Base-by-base conservation (phyloP, 2,113 vertebrate species). In the Psittacula cyanocephala region DNA sequence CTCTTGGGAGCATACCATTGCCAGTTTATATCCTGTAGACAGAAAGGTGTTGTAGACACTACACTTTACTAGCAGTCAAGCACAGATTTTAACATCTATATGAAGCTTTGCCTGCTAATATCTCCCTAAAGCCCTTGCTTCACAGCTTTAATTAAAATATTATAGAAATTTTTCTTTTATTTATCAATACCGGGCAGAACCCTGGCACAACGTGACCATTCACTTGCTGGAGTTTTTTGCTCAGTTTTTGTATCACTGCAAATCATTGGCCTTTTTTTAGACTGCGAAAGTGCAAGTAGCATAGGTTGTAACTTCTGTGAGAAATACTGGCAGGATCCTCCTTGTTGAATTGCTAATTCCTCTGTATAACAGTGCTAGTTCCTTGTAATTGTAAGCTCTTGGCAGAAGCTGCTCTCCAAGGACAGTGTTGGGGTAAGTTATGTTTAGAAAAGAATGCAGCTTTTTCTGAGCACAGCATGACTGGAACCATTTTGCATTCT, bases 291-390 rank as follows among this genome's bases (percentile, higher is more conserved):
- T 55, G 25, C 37, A 85, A 49, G 43, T n/a, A 79, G 71, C 41
- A 29, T 69, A 50, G 37, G 50, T 46, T 92, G 37, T n/a, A 78
- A 49, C 35, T 62, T 88, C 72, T 84, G 33, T 62, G 75, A 69
- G 81, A 79, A 93, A 62, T 57, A 29, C 62, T 92, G 82, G 57
- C 74, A 71, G 57, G 43, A 84, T 90, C 31, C 55, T 94, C 68
- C 79, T 88, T 88, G 65, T 19, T 49, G 93, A 95, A 69, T 63
- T 91, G 85, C 86, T 93, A 84, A 95, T 94, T 92, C 68, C 41
- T 80, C 39, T 81, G 37, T 81, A 29, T 35, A 77, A 77, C 37
- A 91, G 25, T 49, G 55, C 79, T 74, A 20, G 57, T 79, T 91
- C 91, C 91, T 79, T 96, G 71, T 92, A 83, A 76, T 80, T 89